Evolutionary conservation across 2,888 invertebrate genomes (phyloP), one percentile per base, ranked within the genome.

Genomic region (Aspidapion aeneum): DNA sequence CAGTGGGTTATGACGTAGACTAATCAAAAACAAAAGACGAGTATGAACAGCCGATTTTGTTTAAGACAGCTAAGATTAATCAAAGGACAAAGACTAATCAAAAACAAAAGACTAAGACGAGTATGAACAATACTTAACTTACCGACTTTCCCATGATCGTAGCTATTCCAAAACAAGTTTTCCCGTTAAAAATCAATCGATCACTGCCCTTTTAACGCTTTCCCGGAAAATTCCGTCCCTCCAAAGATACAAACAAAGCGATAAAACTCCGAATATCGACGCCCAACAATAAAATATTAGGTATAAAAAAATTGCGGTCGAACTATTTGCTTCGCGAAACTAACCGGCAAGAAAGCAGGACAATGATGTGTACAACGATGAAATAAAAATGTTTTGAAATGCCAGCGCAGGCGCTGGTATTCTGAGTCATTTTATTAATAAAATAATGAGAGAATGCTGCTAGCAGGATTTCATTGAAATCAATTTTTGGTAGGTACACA

Each of bases 141-240:
- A 63, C 63, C 20, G 63, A 50, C 21, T 60, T 63, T 12, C 56
- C 63, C 63, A 63, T 63, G 51, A 48, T 18, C 21, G 17, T 18
- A 57, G 50, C 18, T 55, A 1, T 52, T 52, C 18, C 52, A n/a
- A 7, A 35, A 35, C 35, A 7, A 3, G 12, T 12, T 35, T 35
- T 35, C 35, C 35, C 12, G 35, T 12, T 7, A 35, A 35, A 35
- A 3, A 12, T 35, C 3, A 35, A 35, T 35, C 35, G 35, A 35
- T 35, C 12, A 7, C 35, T 35, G 35, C 3, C n/a, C n/a, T n/a
- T n/a, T n/a, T n/a, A n/a, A n/a, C n/a, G n/a, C n/a, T n/a, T n/a
- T n/a, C n/a, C n/a, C 12, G 35, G 35, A 35, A 35, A 35, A 35
- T 12, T 7, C 35, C 35, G 5, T 35, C 5, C 3, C 35, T 35